Conservation (phyloP, 2,797 vertebrate genomes). For the Fistularia commersonii region DNA sequence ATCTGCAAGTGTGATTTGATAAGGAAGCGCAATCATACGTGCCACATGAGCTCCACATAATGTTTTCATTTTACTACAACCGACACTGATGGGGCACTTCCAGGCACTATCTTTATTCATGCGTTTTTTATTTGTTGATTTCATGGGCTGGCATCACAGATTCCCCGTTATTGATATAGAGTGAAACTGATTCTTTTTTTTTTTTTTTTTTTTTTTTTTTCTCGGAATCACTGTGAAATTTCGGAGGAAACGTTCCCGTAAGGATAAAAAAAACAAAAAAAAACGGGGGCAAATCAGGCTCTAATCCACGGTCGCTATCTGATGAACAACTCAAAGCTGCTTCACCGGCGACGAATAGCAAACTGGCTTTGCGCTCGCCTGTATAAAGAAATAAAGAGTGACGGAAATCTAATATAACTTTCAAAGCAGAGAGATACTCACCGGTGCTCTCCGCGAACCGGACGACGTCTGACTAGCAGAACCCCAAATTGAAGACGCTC, state of each 20-base stretch:
- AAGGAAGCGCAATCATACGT: constrained; percentile 31
- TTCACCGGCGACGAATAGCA: constrained; percentile 51
- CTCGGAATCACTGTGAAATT: constrained; percentile 7
- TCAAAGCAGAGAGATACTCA: constrained; percentile 44
- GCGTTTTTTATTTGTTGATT: constrained; percentile 19
- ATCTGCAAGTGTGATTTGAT: constrained; percentile 42
- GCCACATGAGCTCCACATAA: constrained; percentile 17
- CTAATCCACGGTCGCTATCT: constrained; percentile 54
- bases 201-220: constrained; percentile 17
- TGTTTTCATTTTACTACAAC: constrained; percentile 26
- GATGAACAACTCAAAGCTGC: constrained; percentile 48
- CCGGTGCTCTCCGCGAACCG: too few species aligned
- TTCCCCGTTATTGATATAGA: background rate
- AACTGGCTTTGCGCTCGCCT: constrained; percentile 45
- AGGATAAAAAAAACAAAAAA: constrained; percentile 24
- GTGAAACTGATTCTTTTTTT: background rate
- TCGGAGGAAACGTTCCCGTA: constrained; percentile 10
- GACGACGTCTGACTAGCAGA: too few species aligned
- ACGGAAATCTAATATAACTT: constrained; percentile 40
- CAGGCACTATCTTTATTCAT: constrained; percentile 46
- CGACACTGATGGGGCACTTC: constrained; percentile 31
- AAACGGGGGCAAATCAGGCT: constrained; percentile 39
- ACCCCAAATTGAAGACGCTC: too few species aligned
- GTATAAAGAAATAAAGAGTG: constrained; percentile 48
- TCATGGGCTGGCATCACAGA: background rate